Conservation (phyloP, 1,140 invertebrate species). For the Drosophila subpulchrella region DNA sequence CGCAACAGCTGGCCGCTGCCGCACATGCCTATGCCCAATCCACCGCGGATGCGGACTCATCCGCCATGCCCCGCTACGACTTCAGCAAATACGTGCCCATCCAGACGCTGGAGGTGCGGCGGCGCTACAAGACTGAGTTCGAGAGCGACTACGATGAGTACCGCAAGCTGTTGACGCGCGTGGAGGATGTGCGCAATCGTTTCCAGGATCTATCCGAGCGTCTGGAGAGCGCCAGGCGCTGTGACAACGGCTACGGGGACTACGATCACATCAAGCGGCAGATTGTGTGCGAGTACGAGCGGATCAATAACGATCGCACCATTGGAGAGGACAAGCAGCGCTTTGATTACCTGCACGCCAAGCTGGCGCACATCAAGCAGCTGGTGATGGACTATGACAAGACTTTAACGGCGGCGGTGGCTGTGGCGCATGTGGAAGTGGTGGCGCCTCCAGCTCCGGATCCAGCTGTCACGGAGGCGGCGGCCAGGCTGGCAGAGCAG, state of each 20-base stretch:
- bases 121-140: conserved; percentile 95
- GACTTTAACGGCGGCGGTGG: conserved; percentile 60
- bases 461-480: conserved; percentile 22
- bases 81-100: conserved; percentile 93
- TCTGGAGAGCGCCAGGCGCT: conserved; percentile 55
- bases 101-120: conserved; percentile 89
- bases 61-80: conserved; percentile 68
- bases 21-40: conserved; percentile 68
- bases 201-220: conserved; percentile 89
- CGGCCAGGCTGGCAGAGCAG: conserved; percentile 27
- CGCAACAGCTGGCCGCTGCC: conserved; percentile 74
- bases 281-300: conserved; percentile 92
- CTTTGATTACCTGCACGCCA: conserved; percentile 94
- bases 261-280: conserved; percentile 87
- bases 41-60: conserved; percentile 44
- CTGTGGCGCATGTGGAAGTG: conserved; percentile 2
- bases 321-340: conserved; percentile 90
- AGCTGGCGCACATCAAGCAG: conserved; percentile 95
- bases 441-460: conserved; percentile 12
- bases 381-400: conserved; percentile 93
- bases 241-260: conserved; percentile 61
- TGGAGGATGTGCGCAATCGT: conserved; percentile 90
- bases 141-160: conserved; percentile 94
- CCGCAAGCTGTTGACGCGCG: conserved; percentile 89
- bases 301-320: conserved; percentile 89